Conservation (phyloP, 2,113 vertebrate genomes). For the Otus sunia region DNA sequence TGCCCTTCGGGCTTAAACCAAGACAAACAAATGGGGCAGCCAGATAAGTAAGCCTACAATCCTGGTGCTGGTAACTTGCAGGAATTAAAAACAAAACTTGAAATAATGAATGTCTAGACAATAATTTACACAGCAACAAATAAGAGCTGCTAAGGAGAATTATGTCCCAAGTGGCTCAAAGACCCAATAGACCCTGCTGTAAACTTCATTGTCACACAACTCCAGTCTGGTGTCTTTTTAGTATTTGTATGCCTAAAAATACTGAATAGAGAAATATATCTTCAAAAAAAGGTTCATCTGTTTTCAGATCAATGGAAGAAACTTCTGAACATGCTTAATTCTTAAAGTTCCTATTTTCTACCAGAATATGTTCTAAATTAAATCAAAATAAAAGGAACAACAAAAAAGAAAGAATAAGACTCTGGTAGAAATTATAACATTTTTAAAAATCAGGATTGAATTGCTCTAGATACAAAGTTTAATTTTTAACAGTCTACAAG, state of each 20-base stretch:
- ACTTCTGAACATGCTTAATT: neutral
- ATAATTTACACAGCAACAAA: neutral
- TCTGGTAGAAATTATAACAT: neutral
- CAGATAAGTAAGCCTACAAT: neutral
- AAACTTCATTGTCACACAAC: neutral
- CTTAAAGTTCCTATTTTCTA: neutral
- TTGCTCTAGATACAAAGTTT: neutral
- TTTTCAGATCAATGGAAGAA: neutral
- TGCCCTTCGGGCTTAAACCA: too few species aligned
- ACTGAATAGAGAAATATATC: neutral
- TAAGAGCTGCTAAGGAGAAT: neutral
- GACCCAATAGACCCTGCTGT: neutral
- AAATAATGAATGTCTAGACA: neutral
- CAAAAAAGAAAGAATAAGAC: too few species aligned
- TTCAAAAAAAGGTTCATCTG: neutral
- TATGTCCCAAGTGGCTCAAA: neutral
- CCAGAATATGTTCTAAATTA: neutral
- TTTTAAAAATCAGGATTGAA: neutral
- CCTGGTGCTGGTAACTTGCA: neutral
- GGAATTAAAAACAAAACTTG: neutral
- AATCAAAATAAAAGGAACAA: neutral
- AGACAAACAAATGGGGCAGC: neutral
- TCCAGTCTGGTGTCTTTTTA: neutral
- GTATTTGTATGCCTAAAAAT: neutral
- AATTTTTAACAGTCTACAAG: neutral